Percentiles rank a stretch among this genome's conserved stretches.
Conservation (phyloP, 1,140 invertebrate genomes). For the Aphelinus atriplicis region DNA sequence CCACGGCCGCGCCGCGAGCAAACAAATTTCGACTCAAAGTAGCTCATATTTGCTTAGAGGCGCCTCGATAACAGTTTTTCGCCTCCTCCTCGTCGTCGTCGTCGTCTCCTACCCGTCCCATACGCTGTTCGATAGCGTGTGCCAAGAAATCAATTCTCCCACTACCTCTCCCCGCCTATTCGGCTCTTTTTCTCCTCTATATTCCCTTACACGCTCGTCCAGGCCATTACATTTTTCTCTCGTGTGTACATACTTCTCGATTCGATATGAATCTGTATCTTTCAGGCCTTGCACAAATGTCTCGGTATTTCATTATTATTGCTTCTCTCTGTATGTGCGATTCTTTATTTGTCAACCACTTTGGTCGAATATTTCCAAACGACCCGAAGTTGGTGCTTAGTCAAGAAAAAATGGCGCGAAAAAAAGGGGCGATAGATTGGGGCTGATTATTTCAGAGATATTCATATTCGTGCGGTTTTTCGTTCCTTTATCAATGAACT, state of each 20-base stretch:
- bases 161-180: neutral
- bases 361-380: too few relatives aligned
- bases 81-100: neutral
- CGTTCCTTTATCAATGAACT: too few relatives aligned
- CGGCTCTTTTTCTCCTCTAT: conserved; percentile 6
- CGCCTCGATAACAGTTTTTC: conserved; percentile 37
- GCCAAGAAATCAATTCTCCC: conserved; percentile 37
- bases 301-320: too few relatives aligned
- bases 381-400: too few relatives aligned
- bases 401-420: too few relatives aligned
- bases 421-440: too few relatives aligned
- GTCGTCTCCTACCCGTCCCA: neutral
- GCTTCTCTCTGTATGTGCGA: too few relatives aligned
- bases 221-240: neutral
- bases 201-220: conserved; percentile 3
- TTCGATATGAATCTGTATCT: neutral
- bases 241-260: neutral
- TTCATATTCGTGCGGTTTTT: too few relatives aligned
- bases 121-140: conserved; percentile 13
- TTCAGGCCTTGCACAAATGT: too few relatives aligned
- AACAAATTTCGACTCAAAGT: conserved; percentile 37
- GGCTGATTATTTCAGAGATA: too few relatives aligned
- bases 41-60: conserved; percentile 40
- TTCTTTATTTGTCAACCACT: too few relatives aligned
- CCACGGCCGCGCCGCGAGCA: conserved; percentile 5